Evolutionary conservation across 2,888 invertebrate species (phyloP).

Genomic region (Azorinus chamasolen): DNA sequence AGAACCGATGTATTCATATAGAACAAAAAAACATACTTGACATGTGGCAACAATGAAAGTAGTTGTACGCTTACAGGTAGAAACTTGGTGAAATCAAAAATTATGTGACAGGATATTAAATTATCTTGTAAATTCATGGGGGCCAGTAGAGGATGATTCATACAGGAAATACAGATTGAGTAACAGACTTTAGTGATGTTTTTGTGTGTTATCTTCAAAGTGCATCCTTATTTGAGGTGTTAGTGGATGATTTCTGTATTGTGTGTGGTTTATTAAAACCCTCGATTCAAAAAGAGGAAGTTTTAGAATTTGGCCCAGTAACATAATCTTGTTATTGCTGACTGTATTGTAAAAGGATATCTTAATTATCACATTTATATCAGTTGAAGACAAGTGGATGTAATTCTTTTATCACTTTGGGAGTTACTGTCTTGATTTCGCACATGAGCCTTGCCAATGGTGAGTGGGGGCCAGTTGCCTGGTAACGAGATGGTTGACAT

Average conservation of each 20-base stretch:
- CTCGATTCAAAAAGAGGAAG: too few species aligned
- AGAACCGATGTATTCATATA: too few species aligned
- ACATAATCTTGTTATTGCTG: too few species aligned
- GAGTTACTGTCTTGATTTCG: too few species aligned
- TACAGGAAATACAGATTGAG: slow-evolving; percentile 1
- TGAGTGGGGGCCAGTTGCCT: slow-evolving; percentile 60
- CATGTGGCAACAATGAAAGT: too few species aligned
- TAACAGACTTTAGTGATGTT: slow-evolving; percentile 1
- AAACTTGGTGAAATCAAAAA: too few species aligned
- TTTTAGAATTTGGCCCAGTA: too few species aligned
- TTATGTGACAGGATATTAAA: too few species aligned
- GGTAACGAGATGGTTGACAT: slow-evolving; percentile 61
- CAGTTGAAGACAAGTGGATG: neutral
- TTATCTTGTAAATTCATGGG: neutral
- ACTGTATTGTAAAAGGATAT: too few species aligned
- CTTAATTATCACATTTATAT: neutral
- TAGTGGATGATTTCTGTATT: neutral
- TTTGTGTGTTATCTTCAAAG: slow-evolving; percentile 25
- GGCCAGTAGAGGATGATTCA: neutral
- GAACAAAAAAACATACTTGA: too few species aligned
- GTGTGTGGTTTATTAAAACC: too few species aligned
- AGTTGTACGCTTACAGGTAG: too few species aligned
- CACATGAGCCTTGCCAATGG: slow-evolving; percentile 55
- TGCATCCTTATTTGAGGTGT: slow-evolving; percentile 10
- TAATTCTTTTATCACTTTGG: neutral